Evolutionary conservation across 2,888 invertebrate species (phyloP), one percentile per base, ranked within the genome.

Genomic region (Morpho deidamia): DNA sequence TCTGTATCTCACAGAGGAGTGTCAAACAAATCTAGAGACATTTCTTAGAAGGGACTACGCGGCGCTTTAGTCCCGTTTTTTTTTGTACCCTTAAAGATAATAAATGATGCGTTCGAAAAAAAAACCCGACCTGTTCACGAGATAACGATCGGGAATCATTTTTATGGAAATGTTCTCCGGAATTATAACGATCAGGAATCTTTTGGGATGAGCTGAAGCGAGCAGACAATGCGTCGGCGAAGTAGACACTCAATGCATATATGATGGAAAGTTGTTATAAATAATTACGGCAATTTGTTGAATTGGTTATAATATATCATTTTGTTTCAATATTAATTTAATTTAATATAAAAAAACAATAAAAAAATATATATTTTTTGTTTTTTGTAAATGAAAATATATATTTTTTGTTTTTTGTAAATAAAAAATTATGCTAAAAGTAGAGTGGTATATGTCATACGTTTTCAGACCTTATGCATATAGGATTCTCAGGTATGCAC

Each of bases 191-290:
- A 85, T 82, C 78, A 80, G 76, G 74, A 83, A 82, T 84, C 86
- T 86, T 86, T 87, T 83, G 84, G 81, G 85, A 84, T 81, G 82
- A 78, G 80, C 72, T 75, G 83, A 78, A 80, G 78, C 81, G 82
- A 71, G 83, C 81, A 89, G 89, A 89, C 89, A 88, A 88, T 81
- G 68, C 79, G 88, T 87, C 88, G 86, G 83, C 85, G 77, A 81
- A 69, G 51, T 58, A 53, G 67, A 68, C 66, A 63, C 66, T 70
- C 66, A 65, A 64, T 60, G 65, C 66, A 68, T 73, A 75, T 71
- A 68, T 73, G 69, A 72, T 76, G 71, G 62, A 49, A 44, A 49
- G 53, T 49, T 53, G 46, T 52, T 56, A 42, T 47, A 42, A 51
- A 48, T 53, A 53, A 44, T 44, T 49, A 40, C 33, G 37, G 35